These are phyloP conservation scores for Spodoptera frugiperda DNA, from an alignment of 1,140 invertebrate species.

Conservation along the genomic window DNA sequence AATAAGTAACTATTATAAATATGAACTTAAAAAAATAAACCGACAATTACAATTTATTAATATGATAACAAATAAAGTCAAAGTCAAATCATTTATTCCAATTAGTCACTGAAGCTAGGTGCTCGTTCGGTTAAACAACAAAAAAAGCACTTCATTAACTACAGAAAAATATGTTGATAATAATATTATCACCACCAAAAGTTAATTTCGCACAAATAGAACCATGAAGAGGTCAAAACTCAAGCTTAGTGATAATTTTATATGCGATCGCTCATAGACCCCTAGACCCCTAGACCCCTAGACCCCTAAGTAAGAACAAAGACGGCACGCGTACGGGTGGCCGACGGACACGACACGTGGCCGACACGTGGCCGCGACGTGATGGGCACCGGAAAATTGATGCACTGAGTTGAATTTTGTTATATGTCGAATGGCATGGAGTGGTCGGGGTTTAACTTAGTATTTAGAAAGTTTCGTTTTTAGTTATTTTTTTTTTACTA, in stretches of 20 bases:
- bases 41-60: too few relatives aligned
- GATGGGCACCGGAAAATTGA: slow-evolving; percentile 70
- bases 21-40: too few relatives aligned
- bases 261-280: slow-evolving; percentile 40
- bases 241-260: slow-evolving; percentile 41
- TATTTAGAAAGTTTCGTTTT: too few relatives aligned
- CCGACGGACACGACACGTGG: slow-evolving; percentile 61
- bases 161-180: too few relatives aligned
- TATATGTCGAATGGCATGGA: slow-evolving; percentile 49
- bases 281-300: background rate
- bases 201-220: slow-evolving; percentile 14
- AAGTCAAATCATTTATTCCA: too few relatives aligned
- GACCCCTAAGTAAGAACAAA: slow-evolving; percentile 62
- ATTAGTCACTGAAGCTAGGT: too few relatives aligned
- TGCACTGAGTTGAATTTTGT: slow-evolving; percentile 48
- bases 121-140: too few relatives aligned
- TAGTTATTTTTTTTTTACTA: too few relatives aligned
- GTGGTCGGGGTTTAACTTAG: background rate
- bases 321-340: slow-evolving; percentile 42
- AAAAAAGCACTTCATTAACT: too few relatives aligned
- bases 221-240: slow-evolving; percentile 31
- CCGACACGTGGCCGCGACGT: slow-evolving; percentile 64
- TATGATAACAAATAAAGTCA: too few relatives aligned
- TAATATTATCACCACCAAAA: background rate
- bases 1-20: too few relatives aligned